Conservation (phyloP, 2,888 invertebrate genomes). For the Microctonus brassicae region DNA sequence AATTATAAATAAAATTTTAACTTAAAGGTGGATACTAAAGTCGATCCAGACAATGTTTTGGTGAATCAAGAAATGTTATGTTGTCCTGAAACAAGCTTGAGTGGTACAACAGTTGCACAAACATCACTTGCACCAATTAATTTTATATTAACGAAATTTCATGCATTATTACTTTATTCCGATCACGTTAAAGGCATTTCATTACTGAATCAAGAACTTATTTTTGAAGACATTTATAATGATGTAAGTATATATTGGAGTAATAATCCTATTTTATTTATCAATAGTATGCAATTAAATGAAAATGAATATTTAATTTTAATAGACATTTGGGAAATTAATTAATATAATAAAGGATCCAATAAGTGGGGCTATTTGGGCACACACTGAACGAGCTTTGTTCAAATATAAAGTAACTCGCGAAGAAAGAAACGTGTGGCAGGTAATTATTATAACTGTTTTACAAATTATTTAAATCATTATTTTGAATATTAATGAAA, state of each 20-base stretch:
- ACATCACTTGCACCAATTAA: conserved; percentile 74
- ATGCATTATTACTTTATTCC: conserved; percentile 85
- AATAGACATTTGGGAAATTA: conserved; percentile 80
- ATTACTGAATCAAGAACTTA: conserved; percentile 85
- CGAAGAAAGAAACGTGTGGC: conserved; percentile 91
- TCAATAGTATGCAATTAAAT: background rate
- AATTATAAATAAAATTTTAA: conserved; percentile 48
- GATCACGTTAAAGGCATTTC: conserved; percentile 89
- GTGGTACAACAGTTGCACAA: conserved; percentile 52
- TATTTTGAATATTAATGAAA: conserved; percentile 12
- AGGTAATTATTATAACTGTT: conserved; percentile 62
- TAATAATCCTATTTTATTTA: conserved; percentile 11
- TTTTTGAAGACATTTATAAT: conserved; percentile 87
- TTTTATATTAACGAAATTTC: conserved; percentile 91
- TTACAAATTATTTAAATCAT: conserved; percentile 21
- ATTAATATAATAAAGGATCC: conserved; percentile 86
- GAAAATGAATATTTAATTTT: conserved; percentile 12
- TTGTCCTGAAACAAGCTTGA: conserved; percentile 64
- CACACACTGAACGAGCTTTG: conserved; percentile 85
- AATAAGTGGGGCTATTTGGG: conserved; percentile 85
- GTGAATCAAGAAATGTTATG: conserved; percentile 62
- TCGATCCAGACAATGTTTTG: conserved; percentile 64
- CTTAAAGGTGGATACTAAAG: conserved; percentile 60
- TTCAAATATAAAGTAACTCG: conserved; percentile 87
- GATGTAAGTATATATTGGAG: conserved; percentile 69